Percentiles rank a stretch among this genome's conserved stretches.
Evolutionary conservation across 2,888 invertebrate genomes (phyloP).

Genomic region (Seira sanloemensis): DNA sequence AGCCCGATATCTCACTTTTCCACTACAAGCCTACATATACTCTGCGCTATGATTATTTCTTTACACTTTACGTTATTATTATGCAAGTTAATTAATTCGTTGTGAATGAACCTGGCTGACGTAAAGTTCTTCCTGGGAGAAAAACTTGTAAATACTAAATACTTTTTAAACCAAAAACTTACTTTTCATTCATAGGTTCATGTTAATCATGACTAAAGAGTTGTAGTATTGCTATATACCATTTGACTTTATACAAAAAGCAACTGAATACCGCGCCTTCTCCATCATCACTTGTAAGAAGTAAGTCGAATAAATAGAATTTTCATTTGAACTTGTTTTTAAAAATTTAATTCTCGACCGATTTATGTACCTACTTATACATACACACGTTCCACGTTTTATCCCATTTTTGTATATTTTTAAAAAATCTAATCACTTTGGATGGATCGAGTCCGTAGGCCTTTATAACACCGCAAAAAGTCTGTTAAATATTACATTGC

Average conservation of each 20-base stretch:
- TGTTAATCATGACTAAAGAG: too few relatives aligned
- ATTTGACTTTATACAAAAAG: background rate
- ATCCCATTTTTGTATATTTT: background rate
- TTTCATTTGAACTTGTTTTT: background rate
- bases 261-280: background rate
- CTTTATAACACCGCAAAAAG: conserved; percentile 44
- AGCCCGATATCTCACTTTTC: too few relatives aligned
- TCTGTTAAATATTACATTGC: conserved; percentile 5
- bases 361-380: background rate
- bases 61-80: too few relatives aligned
- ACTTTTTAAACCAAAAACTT: too few relatives aligned
- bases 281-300: background rate
- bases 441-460: conserved; percentile 61
- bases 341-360: background rate
- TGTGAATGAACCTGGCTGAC: conserved; percentile 69
- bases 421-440: conserved; percentile 42
- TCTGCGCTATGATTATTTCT: too few relatives aligned
- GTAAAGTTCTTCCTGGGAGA: background rate
- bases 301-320: background rate
- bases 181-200: too few relatives aligned
- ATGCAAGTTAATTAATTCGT: too few relatives aligned
- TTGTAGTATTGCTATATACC: too few relatives aligned
- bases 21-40: too few relatives aligned
- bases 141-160: too few relatives aligned
- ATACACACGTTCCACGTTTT: background rate